These are phyloP conservation scores for Rhopilema esculentum DNA, from an alignment of 30 jellyfish, hydroid and myxozoan species.

Conservation along the genomic window DNA sequence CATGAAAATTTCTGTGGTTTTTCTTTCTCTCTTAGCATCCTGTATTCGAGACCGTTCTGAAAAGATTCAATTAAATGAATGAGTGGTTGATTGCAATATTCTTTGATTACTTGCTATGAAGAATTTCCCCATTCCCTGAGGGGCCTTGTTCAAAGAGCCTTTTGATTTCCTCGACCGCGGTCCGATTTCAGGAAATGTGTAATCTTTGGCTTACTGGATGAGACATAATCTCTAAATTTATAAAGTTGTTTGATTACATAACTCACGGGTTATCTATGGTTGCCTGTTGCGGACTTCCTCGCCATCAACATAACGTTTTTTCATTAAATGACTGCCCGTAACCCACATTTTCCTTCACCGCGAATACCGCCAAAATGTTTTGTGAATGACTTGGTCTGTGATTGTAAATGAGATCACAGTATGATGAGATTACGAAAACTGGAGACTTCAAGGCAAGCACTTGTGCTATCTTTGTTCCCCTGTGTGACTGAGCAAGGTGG, in stretches of 20 bases:
- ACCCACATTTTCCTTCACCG: not conserved
- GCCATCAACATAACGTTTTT: not conserved
- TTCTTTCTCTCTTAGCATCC: not conserved
- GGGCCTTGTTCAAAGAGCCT: conserved; percentile 13
- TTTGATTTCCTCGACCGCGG: not conserved
- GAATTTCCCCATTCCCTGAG: conserved; percentile 45
- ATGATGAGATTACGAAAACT: not conserved
- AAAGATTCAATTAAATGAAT: not conserved
- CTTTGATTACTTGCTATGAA: not conserved
- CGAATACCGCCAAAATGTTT: not conserved
- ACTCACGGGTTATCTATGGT: conserved; percentile 18
- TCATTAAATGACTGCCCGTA: not conserved
- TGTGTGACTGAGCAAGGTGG: too few species aligned
- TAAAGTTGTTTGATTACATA: conserved; percentile 11
- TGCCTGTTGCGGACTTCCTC: not conserved
- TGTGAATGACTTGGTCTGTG: not conserved
- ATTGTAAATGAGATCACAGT: too few species aligned
- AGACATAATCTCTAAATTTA: conserved; percentile 17
- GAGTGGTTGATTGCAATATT: not conserved
- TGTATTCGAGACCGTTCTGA: not conserved
- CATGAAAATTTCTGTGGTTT: not conserved
- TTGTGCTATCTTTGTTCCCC: too few species aligned
- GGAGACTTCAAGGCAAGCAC: too few species aligned
- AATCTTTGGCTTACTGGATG: conserved; percentile 26
- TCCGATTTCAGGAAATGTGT: conserved; percentile 43